These are phyloP conservation scores for Anadara kagoshimensis DNA, from an alignment of 1,140 invertebrate genomes.

Conservation along the genomic window DNA sequence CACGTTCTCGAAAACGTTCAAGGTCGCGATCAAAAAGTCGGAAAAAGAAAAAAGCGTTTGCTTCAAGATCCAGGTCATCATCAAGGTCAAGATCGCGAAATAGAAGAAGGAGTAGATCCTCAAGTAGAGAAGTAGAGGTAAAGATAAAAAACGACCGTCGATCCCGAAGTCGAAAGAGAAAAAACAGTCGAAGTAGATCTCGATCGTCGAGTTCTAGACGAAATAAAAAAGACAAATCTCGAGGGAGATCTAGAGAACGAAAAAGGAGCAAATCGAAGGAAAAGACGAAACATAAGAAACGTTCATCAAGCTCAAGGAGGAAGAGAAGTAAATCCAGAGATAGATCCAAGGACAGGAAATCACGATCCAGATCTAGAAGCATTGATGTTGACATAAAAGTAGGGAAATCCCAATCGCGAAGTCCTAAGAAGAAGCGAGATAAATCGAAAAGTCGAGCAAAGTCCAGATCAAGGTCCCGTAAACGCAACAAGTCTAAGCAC, in stretches of 20 bases:
- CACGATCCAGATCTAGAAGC: slow-evolving; percentile 5
- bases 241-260: slow-evolving; percentile 14
- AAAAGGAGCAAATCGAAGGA: background rate
- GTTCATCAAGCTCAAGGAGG: slow-evolving; percentile 8
- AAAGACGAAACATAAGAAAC: background rate
- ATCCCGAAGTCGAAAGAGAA: too few species aligned
- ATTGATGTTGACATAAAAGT: slow-evolving; percentile 1
- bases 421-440: slow-evolving; percentile 1
- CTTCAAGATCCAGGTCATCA: background rate
- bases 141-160: too few species aligned
- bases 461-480: background rate
- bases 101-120: too few species aligned
- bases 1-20: background rate
- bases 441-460: background rate
- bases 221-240: background rate
- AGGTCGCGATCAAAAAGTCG: background rate
- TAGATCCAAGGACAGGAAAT: background rate
- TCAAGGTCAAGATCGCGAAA: slow-evolving; percentile 3
- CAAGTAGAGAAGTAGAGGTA: too few species aligned
- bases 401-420: slow-evolving; percentile 3
- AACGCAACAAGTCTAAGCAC: slow-evolving; percentile 3
- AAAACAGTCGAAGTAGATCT: background rate
- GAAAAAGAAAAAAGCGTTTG: background rate
- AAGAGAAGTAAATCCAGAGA: background rate
- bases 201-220: slow-evolving; percentile 1